Base-by-base conservation (phyloP, 1,140 invertebrate species). In the Hylaeus anthracinus region DNA sequence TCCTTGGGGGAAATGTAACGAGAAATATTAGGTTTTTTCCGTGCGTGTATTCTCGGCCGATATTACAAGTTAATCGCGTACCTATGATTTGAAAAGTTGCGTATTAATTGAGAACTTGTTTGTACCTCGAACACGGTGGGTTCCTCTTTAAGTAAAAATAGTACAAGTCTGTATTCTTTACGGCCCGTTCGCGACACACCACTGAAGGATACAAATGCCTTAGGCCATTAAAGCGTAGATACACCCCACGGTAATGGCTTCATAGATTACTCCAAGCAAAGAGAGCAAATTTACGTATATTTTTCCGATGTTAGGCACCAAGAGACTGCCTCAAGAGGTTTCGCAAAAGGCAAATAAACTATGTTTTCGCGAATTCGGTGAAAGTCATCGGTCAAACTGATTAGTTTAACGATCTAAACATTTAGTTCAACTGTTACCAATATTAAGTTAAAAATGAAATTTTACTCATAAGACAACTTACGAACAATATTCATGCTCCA, bases 171-270 rank as follows among this genome's bases (percentile, higher is more conserved):
- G 12, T 15, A 51, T 74, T n/a, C 60, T 74, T 64, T 64, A 41
- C 48, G 72, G 37, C 45, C 60, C 37, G 55, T 55, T 55, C 61
- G 60, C 61, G 60, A 55, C 61, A 74, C 45, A 41, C 56, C 55
- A 55, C 60, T 43, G 72, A 74, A 74, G 60, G 60, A 64, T 74
- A 74, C 60, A 74, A 74, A 74, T 74, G 72, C 60, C 48, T 43
- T 53, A 43, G 61, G 72, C 72, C 72, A 74, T 74, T 74, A 74
- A 74, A 74, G 12, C 10, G 72, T 55, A 63, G 14, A 6, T 53
- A 74, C 39, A 64, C 39, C 39, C 14, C 48, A 2, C 15, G 37
- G 48, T 74, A 74, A 74, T 74, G 60, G 72, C 61, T 64, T 63
- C 72, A 64, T 74, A 74, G 61, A 74, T 74, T 74, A 74, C 37